Base-by-base conservation (phyloP, 2,888 invertebrate species). In the Antitype chi region DNA sequence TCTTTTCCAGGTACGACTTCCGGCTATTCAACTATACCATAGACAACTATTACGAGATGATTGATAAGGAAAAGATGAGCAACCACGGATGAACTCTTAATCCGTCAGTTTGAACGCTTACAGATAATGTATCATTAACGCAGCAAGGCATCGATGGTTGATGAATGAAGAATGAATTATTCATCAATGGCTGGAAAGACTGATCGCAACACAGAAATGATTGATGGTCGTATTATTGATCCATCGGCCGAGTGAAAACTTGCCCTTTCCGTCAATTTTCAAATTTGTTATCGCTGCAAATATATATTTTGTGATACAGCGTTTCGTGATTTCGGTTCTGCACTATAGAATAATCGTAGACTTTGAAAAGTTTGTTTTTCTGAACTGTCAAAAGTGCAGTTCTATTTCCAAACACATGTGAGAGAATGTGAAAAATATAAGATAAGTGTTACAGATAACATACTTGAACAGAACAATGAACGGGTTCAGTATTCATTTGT, bases 21-120 rank as follows among this genome's bases (percentile, higher is more conserved):
- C 97, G 98, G 92, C 97, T 99, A 81, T 99, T 99, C 96, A 98
- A 98, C 91, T 99, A 99, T 93, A 98, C 98, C 79, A 97, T 98
- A 90, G 97, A 97, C 87, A 97, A 97, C 85, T 98, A 98, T 92
- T 95, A 98, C 89, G 97, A 98, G 88, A 95, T 97, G 88, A 97
- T 97, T 17, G 93, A 86, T 32, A 74, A 64, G 93, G 94, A 49
- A 62, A 94, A 94, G 78, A 89, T 89, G 59, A 93, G 89, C 75
- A 93, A 88, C 81, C 90, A 94, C 76, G 95, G 96, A 89, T 96
- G 95, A 96, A 87, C 89, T 80, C 62, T 79, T 68, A 74, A 52
- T 66, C 66, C 78, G 70, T 68, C 77, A 78, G 69, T 82, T 80
- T 86, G 89, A 89, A 89, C 82, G 85, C 86, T 85, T 86, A 80